These are phyloP conservation scores for Pyxicephalus adspersus DNA, from an alignment of 2,113 vertebrate species.

Conservation along the genomic window DNA sequence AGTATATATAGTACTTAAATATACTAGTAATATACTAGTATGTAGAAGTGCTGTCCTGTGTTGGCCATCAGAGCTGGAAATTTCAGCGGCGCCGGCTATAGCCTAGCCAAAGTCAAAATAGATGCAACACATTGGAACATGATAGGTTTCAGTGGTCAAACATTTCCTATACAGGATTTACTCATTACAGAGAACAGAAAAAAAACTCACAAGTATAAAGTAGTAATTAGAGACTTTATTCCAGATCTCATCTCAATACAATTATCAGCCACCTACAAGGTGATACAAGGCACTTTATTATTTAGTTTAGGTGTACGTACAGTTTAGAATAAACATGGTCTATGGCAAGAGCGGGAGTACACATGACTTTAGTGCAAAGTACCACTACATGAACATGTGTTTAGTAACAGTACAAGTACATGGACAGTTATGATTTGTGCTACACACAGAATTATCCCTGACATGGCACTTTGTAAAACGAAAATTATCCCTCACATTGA, in stretches of 20 bases:
- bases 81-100: too few relatives aligned
- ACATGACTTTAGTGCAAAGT: neutral
- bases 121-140: too few relatives aligned
- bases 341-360: neutral
- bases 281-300: constrained; percentile 46
- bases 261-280: constrained; percentile 48
- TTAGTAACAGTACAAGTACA: neutral
- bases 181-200: neutral
- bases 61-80: too few relatives aligned
- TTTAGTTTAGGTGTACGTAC: neutral
- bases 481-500: too few relatives aligned
- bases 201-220: neutral
- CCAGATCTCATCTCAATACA: constrained; percentile 16
- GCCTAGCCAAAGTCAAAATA: too few relatives aligned
- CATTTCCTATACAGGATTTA: too few relatives aligned
- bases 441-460: neutral
- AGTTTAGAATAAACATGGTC: neutral
- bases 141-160: too few relatives aligned
- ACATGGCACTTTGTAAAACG: neutral
- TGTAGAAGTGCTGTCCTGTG: too few relatives aligned
- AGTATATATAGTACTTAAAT: too few relatives aligned
- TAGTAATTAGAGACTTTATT: constrained; percentile 40
- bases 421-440: neutral
- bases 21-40: too few relatives aligned
- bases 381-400: neutral